These are phyloP conservation scores for Onthophagus taurus DNA, from an alignment of 1,140 invertebrate genomes.

Conservation along the genomic window DNA sequence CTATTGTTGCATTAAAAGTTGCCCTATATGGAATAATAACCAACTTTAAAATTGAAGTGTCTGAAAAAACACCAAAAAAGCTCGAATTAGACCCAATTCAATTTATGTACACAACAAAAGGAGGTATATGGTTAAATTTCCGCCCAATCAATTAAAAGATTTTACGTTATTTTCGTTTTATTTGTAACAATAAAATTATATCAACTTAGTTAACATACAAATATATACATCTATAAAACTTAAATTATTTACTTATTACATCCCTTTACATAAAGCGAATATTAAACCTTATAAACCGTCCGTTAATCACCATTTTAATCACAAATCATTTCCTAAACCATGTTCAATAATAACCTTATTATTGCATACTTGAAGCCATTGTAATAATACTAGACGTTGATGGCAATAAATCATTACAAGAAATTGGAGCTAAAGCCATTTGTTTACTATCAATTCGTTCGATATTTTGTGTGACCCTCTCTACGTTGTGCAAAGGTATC, in stretches of 20 bases:
- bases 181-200: too few species aligned
- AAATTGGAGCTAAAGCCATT: slow-evolving; percentile 13
- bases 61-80: slow-evolving; percentile 3
- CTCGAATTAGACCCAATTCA: not conserved
- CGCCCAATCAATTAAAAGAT: too few species aligned
- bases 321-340: not conserved
- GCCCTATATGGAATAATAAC: not conserved
- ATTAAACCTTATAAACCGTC: too few species aligned
- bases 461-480: slow-evolving; percentile 9
- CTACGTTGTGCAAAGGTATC: slow-evolving; percentile 12
- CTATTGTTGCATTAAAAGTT: slow-evolving; percentile 5
- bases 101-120: not conserved
- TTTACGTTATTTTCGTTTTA: too few species aligned
- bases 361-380: slow-evolving; percentile 6
- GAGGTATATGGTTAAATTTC: slow-evolving; percentile 1
- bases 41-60: slow-evolving; percentile 1
- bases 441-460: slow-evolving; percentile 13
- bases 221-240: too few species aligned
- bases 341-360: not conserved
- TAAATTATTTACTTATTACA: too few species aligned
- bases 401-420: slow-evolving; percentile 10
- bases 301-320: too few species aligned
- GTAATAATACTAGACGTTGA: slow-evolving; percentile 5
- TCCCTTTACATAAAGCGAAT: too few species aligned
- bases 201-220: too few species aligned